Evolutionary conservation across 2,888 invertebrate species (phyloP).

Genomic region (Drosophila antonietae): DNA sequence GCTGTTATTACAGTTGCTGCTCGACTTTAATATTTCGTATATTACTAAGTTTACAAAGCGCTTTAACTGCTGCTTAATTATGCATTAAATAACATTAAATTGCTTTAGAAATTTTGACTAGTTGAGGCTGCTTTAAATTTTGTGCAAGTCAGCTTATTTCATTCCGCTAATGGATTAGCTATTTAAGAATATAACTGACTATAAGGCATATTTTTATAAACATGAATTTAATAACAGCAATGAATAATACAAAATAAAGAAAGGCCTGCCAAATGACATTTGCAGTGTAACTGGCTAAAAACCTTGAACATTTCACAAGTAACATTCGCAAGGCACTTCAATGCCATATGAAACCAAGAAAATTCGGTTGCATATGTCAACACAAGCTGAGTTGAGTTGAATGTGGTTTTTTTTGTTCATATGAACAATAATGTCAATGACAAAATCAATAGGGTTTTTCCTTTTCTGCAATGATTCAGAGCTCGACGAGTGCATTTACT

Average conservation of each 20-base stretch:
- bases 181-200: too few relatives aligned
- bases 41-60: background rate
- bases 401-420: background rate
- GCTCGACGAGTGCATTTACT: background rate
- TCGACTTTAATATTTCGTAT: background rate
- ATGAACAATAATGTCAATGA: background rate
- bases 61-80: background rate
- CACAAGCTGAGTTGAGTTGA: background rate
- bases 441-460: background rate
- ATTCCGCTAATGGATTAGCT: background rate
- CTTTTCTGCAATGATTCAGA: background rate
- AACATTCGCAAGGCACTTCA: background rate
- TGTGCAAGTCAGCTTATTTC: background rate
- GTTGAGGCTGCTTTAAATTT: background rate
- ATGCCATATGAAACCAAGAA: background rate
- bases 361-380: background rate
- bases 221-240: background rate
- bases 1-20: background rate
- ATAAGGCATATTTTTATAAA: background rate
- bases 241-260: background rate
- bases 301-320: background rate
- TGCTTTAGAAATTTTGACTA: background rate
- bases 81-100: background rate
- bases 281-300: background rate
- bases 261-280: background rate